phyloP scores from a whole-genome alignment of 2,888 invertebrate species.

The Tetramorium bicarinatum region DNA sequence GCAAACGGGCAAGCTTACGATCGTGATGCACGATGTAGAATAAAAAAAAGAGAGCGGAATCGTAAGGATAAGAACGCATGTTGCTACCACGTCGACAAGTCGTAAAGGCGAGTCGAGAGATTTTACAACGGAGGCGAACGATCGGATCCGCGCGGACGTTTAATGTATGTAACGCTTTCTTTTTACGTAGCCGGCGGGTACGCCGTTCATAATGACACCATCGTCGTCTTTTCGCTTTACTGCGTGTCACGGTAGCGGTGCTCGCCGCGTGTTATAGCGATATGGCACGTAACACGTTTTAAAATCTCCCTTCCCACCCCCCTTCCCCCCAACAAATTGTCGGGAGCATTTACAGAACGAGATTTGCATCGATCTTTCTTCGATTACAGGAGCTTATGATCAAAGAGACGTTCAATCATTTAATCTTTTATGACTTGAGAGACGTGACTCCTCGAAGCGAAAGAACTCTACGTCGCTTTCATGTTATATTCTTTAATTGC shows the following conservation, averaged over 20 bases:
- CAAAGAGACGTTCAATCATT: neutral
- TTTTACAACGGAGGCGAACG: constrained; percentile 49
- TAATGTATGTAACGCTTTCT: constrained; percentile 28
- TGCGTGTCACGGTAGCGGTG: constrained; percentile 32
- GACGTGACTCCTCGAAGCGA: constrained; percentile 11
- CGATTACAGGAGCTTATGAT: constrained; percentile 21
- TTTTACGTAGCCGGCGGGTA: constrained; percentile 16
- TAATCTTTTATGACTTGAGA: neutral
- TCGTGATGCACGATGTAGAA: neutral
- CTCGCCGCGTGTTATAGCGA: neutral
- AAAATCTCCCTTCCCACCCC: neutral
- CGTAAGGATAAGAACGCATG: constrained; percentile 43
- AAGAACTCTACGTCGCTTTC: neutral
- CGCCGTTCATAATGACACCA: constrained; percentile 28
- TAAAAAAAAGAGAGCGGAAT: constrained; percentile 28
- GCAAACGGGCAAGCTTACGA: neutral
- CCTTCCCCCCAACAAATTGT: neutral
- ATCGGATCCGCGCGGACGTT: constrained; percentile 49
- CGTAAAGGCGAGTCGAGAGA: constrained; percentile 58
- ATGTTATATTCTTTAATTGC: neutral
- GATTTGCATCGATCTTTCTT: constrained; percentile 32
- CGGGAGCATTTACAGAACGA: constrained; percentile 7
- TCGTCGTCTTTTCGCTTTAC: constrained; percentile 28
- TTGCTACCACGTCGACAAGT: constrained; percentile 33
- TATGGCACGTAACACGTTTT: constrained; percentile 21